A percentile compares a stretch with the other conserved stretches of the same genome.
Conservation (phyloP, 2,888 invertebrate species). For the Dendrolimus pini region DNA sequence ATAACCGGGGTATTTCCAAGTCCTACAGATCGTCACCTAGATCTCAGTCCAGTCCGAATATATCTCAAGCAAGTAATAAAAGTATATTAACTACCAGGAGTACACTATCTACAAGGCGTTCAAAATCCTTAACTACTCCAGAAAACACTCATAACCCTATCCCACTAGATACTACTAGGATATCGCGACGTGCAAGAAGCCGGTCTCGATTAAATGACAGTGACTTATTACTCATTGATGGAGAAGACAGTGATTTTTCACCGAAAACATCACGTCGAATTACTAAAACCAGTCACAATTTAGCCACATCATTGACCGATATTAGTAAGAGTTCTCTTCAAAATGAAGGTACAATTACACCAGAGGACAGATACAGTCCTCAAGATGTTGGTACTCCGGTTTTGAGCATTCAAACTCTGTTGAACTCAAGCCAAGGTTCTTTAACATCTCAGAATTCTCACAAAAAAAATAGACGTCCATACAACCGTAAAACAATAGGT, state of each 20-base stretch:
- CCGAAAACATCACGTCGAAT: slow-evolving; percentile 30
- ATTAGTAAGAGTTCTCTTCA: slow-evolving; percentile 6
- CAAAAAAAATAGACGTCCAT: slow-evolving; percentile 12
- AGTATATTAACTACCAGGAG: slow-evolving; percentile 8
- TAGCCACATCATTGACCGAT: slow-evolving; percentile 1
- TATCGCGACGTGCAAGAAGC: slow-evolving; percentile 35
- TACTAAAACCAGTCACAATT: slow-evolving; percentile 10
- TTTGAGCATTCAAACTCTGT: slow-evolving; percentile 45
- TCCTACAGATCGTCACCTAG: slow-evolving; percentile 9
- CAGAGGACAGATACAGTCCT: slow-evolving; percentile 41
- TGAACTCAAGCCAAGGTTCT: slow-evolving; percentile 40
- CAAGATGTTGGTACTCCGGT: slow-evolving; percentile 49
- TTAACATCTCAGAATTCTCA: slow-evolving; percentile 14
- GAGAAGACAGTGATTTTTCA: slow-evolving; percentile 28
- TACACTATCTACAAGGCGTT: slow-evolving; percentile 19
- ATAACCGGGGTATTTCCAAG: background rate
- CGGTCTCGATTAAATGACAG: slow-evolving; percentile 45
- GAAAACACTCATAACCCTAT: slow-evolving; percentile 30
- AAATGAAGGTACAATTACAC: slow-evolving; percentile 35
- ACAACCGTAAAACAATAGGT: slow-evolving; percentile 40
- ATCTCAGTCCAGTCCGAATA: slow-evolving; percentile 20
- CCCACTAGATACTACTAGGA: slow-evolving; percentile 32
- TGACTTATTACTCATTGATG: slow-evolving; percentile 30
- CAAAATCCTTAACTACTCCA: slow-evolving; percentile 35
- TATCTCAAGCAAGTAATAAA: slow-evolving; percentile 9